Evolutionary conservation across 1,140 invertebrate species (phyloP).

Genomic region (Choristoneura fumiferana): DNA sequence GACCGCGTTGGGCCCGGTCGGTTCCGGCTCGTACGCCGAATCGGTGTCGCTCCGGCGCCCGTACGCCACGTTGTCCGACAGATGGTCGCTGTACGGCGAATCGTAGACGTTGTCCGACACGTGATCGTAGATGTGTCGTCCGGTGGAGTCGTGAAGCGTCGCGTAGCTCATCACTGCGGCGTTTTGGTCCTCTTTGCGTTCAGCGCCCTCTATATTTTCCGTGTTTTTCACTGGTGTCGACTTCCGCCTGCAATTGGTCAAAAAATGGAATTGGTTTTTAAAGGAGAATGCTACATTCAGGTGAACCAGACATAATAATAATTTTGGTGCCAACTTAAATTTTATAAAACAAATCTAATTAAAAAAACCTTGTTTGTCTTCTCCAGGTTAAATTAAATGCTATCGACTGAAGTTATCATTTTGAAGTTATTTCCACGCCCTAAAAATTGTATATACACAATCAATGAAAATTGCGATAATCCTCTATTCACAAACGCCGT

Average conservation of each 20-base stretch:
- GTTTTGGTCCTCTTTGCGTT: slow-evolving; percentile 90
- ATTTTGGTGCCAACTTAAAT: too few relatives aligned
- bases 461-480: too few relatives aligned
- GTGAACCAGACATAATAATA: too few relatives aligned
- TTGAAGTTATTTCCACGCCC: too few relatives aligned
- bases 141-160: slow-evolving; percentile 84
- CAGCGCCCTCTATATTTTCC: slow-evolving; percentile 90
- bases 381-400: too few relatives aligned
- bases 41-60: slow-evolving; percentile 74
- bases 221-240: slow-evolving; percentile 92
- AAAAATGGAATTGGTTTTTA: slow-evolving; percentile 15
- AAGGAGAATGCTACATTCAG: too few relatives aligned
- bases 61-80: slow-evolving; percentile 70
- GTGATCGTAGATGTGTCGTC: slow-evolving; percentile 85
- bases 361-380: too few relatives aligned
- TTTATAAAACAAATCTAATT: too few relatives aligned
- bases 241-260: slow-evolving; percentile 80
- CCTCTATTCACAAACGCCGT: too few relatives aligned
- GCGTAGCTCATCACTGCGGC: slow-evolving; percentile 93
- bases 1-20: slow-evolving; percentile 56
- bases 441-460: too few relatives aligned
- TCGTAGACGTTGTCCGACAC: slow-evolving; percentile 87
- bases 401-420: too few relatives aligned
- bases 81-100: slow-evolving; percentile 79
- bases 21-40: slow-evolving; percentile 77